Evolutionary conservation across 2,113 vertebrate species (phyloP).

Genomic region (Edolisoma coerulescens): DNA sequence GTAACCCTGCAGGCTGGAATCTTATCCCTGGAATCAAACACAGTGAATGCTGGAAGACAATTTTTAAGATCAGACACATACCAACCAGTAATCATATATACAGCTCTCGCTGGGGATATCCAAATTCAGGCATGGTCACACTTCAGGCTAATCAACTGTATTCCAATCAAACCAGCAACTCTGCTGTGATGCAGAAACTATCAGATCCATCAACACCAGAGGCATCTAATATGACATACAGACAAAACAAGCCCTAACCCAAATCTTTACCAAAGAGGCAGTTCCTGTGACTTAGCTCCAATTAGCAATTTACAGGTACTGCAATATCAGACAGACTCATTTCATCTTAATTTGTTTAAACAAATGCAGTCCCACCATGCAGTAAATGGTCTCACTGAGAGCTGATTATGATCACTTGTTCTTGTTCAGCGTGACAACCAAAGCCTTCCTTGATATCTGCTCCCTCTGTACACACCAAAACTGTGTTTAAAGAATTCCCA

Average conservation of each 20-base stretch:
- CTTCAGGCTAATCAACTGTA: background rate
- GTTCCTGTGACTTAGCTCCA: background rate
- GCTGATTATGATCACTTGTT: background rate
- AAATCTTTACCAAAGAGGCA: background rate
- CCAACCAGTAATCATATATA: background rate
- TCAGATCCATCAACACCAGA: background rate
- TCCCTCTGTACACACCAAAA: background rate
- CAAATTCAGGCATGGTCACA: background rate
- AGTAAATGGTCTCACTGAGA: background rate
- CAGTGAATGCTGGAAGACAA: background rate
- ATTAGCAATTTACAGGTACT: background rate
- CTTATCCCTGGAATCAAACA: background rate
- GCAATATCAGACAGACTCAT: background rate
- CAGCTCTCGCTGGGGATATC: background rate
- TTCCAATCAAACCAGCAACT: background rate
- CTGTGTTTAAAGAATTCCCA: background rate
- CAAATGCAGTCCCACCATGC: background rate
- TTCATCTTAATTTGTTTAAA: slow-evolving; percentile 20
- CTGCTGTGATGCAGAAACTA: background rate
- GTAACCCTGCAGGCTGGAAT: background rate
- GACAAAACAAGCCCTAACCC: background rate
- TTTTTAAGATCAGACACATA: background rate
- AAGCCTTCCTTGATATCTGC: background rate
- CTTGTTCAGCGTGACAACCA: background rate
- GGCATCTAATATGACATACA: background rate